Percentiles rank a stretch among this genome's conserved stretches.
phyloP scores from a whole-genome alignment of 2,888 invertebrate genomes.

The Pemphredon lugubris region DNA sequence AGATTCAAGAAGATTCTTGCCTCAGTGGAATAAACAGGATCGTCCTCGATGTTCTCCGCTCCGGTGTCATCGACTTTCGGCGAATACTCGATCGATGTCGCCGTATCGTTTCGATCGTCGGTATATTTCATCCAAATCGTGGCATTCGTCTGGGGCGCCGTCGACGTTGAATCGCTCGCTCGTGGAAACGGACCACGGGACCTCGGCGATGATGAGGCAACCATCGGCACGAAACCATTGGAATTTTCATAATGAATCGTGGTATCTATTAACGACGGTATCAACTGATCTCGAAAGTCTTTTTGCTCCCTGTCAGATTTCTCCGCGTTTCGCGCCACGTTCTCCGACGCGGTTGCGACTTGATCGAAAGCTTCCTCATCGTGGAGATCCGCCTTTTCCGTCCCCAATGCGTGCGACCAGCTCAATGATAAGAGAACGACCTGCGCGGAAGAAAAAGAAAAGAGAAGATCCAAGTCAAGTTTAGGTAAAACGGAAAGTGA shows the following conservation, averaged over 20 bases:
- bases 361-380: slow-evolving; percentile 69
- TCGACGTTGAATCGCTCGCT: background rate
- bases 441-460: slow-evolving; percentile 63
- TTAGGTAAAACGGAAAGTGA: no score
- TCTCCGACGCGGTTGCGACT: slow-evolving; percentile 72
- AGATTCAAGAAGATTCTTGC: slow-evolving; percentile 71
- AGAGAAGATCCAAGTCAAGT: no score
- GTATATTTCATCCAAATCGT: slow-evolving; percentile 7
- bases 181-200: background rate
- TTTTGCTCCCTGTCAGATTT: slow-evolving; percentile 6
- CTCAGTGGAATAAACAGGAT: slow-evolving; percentile 71
- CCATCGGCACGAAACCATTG: slow-evolving; percentile 75
- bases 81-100: background rate
- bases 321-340: slow-evolving; percentile 28
- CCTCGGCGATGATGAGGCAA: slow-evolving; percentile 31
- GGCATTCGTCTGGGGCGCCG: background rate
- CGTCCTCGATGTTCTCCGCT: slow-evolving; percentile 50
- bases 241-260: slow-evolving; percentile 73
- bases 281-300: slow-evolving; percentile 25
- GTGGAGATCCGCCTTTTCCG: slow-evolving; percentile 52
- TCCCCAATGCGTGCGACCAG: slow-evolving; percentile 68
- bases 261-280: slow-evolving; percentile 42
- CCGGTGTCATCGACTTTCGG: background rate
- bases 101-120: slow-evolving; percentile 8
- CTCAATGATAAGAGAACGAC: slow-evolving; percentile 72